Evolutionary conservation across 2,888 invertebrate species (phyloP).

Genomic region (Ophion costatus): DNA sequence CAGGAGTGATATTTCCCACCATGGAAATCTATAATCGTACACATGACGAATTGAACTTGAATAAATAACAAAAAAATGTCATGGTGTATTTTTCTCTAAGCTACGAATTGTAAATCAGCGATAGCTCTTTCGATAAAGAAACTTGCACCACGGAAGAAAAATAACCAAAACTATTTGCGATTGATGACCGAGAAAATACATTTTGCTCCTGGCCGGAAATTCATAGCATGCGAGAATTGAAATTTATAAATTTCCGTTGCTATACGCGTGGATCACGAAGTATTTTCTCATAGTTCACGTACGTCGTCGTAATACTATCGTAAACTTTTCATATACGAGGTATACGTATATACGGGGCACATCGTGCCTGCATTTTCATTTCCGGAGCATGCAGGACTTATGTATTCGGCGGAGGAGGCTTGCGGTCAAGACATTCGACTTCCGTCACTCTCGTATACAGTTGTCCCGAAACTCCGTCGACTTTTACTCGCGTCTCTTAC

Average conservation of each 20-base stretch:
- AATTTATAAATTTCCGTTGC: conserved; percentile 1
- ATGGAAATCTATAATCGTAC: no score
- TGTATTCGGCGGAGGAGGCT: neutral
- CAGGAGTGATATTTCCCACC: no score
- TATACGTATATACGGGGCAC: neutral
- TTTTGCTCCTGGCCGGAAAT: neutral
- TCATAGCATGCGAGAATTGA: neutral
- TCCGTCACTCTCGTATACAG: neutral
- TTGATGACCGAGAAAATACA: neutral
- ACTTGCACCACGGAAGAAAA: no score
- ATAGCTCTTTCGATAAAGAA: no score
- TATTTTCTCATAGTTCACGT: conserved; percentile 7
- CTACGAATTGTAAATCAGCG: no score
- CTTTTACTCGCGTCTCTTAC: neutral
- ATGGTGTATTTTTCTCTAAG: no score
- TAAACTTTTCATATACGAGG: conserved; percentile 2
- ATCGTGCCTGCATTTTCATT: conserved; percentile 24
- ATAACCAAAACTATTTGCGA: no score
- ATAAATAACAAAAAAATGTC: no score
- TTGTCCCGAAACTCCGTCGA: conserved; percentile 2
- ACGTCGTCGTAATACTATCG: conserved; percentile 1
- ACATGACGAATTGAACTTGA: no score
- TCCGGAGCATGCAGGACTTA: conserved; percentile 7
- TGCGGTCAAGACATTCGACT: conserved; percentile 36
- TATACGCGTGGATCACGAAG: neutral